Base-by-base conservation (phyloP, 1,140 invertebrate genomes). In the Eufriesea mexicana region DNA sequence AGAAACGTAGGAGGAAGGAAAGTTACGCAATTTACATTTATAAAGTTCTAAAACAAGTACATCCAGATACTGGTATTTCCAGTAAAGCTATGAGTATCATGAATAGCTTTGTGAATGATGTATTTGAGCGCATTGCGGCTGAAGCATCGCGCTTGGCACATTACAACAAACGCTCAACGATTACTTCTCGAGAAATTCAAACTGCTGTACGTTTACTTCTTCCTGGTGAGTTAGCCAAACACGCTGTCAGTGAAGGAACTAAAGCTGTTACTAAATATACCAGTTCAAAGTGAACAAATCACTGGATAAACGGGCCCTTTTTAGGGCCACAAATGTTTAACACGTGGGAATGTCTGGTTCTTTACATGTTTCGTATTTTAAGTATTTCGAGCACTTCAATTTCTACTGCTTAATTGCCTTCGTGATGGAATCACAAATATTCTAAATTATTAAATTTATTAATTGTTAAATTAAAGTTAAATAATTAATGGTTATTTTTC, bases 1-100 rank as follows among this genome's bases (percentile, higher is more conserved):
- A 90, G 94, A 95, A 95, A 73, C 95, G 94, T 74, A 91, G 93
- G 92, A 95, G 95, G 94, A 96, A 96, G 94, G 95, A 97, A 89
- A 96, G 94, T 80, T 97, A 97, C 94, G 95, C 95, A 2, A 96
- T 96, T 67, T 97, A 97, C 92, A 95, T 96, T 47, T 96, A 96
- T 93, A 97, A 97, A 90, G 95, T 97, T 9, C 86, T 97, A 89
- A 96, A 96, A 87, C 96, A 96, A 92, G 96, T 97, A 4, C 95
- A 96, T 88, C 95, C 95, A 51, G 95, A 96, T 75, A 94, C 94
- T 76, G 95, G 95, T 51, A 94, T 96, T n/a, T 95, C 94, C 55
- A 89, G 91, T 71, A 96, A 95, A 86, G 95, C 95, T 9, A 96
- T 96, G 95, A 90, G 94, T 68, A 96, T 96, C 64, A 96, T 96